These are phyloP conservation scores for Salvator merianae DNA, from an alignment of 2,113 vertebrate species.

Conservation along the genomic window DNA sequence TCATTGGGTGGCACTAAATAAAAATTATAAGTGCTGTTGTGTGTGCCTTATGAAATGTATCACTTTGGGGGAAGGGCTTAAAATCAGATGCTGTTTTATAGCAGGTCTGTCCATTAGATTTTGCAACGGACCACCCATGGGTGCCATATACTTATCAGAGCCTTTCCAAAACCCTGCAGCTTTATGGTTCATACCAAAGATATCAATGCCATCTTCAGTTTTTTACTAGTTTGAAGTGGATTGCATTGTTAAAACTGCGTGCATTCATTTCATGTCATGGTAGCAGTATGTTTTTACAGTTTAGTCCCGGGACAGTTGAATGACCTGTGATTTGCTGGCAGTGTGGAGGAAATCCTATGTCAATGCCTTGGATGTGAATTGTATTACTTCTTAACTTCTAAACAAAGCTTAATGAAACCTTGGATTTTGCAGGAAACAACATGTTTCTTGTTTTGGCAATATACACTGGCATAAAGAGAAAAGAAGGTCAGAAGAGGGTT, in stretches of 20 bases:
- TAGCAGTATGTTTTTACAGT: too few relatives aligned
- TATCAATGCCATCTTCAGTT: background rate
- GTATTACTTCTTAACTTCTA: conserved; percentile 17
- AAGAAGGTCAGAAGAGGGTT: conserved; percentile 68
- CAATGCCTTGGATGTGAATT: too few relatives aligned
- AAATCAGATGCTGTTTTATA: background rate
- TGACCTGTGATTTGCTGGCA: too few relatives aligned
- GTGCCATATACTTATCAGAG: too few relatives aligned
- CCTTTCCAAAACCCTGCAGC: too few relatives aligned
- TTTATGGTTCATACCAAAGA: too few relatives aligned
- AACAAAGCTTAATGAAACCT: conserved; percentile 59
- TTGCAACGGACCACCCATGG: too few relatives aligned
- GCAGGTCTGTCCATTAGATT: background rate
- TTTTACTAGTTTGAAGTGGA: background rate
- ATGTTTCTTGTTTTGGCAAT: conserved; percentile 49
- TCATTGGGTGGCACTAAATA: background rate
- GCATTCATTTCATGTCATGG: too few relatives aligned
- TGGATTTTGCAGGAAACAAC: conserved; percentile 62
- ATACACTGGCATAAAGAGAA: conserved; percentile 63
- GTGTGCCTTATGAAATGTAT: background rate
- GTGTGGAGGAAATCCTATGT: too few relatives aligned
- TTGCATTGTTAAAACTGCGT: too few relatives aligned
- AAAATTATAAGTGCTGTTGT: background rate
- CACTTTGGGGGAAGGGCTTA: background rate
- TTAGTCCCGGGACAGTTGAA: too few relatives aligned